phyloP scores from a whole-genome alignment of 30 jellyfish, hydroid and myxozoan species.

The Nemopilema nomurai region DNA sequence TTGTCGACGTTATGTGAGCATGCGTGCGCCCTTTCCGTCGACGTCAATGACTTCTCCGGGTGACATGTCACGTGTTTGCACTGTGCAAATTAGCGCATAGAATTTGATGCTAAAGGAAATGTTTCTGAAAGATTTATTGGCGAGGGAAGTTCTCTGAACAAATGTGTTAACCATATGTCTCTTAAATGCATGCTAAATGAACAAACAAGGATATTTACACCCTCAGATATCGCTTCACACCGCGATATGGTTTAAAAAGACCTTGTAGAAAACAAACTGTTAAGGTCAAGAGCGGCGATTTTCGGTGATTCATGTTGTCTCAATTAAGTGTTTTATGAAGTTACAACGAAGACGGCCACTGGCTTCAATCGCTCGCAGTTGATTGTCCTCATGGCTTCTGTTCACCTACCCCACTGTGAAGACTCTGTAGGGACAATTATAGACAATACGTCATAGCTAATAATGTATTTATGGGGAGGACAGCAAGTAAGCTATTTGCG shows the following conservation, averaged over 20 bases:
- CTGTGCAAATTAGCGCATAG: neutral
- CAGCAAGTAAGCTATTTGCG: no score
- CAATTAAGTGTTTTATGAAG: slow-evolving; percentile 10
- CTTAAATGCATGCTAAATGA: neutral
- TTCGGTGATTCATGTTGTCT: slow-evolving; percentile 1
- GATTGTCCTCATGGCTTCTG: no score
- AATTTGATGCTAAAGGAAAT: neutral
- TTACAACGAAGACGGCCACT: neutral
- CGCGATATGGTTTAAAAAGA: neutral
- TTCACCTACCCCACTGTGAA: neutral
- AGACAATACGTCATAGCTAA: no score
- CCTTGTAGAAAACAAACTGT: slow-evolving; percentile 9
- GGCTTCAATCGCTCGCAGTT: no score
- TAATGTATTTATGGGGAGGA: no score
- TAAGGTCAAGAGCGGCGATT: neutral
- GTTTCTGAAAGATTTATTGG: neutral
- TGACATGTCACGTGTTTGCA: neutral
- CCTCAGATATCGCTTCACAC: slow-evolving; percentile 24
- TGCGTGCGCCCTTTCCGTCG: neutral
- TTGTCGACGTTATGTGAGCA: neutral
- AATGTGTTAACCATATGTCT: slow-evolving; percentile 61
- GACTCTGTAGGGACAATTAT: no score
- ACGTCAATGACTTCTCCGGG: neutral
- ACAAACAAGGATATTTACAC: slow-evolving; percentile 47
- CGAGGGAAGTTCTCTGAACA: neutral